Conservation (phyloP, 2,797 vertebrate species). For the Chelmon rostratus region DNA sequence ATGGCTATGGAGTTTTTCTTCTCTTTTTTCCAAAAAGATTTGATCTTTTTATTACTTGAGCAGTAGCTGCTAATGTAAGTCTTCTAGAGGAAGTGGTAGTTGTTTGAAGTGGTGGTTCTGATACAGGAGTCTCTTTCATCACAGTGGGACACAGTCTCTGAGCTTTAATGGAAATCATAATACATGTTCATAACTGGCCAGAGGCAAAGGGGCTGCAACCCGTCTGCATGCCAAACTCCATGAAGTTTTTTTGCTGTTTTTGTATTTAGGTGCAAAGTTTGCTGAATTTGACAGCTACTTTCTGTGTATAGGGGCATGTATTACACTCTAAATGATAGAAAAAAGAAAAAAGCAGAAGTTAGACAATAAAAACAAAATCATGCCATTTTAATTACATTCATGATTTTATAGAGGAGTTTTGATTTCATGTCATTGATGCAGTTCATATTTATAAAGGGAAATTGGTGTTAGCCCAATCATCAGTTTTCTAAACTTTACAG, state of each 20-base stretch:
- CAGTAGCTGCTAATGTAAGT: constrained; percentile 79
- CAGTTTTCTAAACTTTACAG: constrained; percentile 11
- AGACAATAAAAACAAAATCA: neutral
- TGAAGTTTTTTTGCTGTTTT: constrained; percentile 32
- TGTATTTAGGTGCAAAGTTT: constrained; percentile 39
- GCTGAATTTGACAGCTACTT: constrained; percentile 10
- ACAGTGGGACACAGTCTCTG: constrained; percentile 71
- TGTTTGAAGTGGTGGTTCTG: constrained; percentile 81
- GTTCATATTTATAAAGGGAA: neutral
- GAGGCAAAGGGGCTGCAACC: constrained; percentile 58
- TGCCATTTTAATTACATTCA: neutral
- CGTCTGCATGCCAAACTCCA: constrained; percentile 52
- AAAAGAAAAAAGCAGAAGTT: neutral
- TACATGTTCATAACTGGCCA: constrained; percentile 80
- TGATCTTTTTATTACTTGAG: constrained; percentile 81
- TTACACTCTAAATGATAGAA: neutral
- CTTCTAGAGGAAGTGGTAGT: constrained; percentile 76
- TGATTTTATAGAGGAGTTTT: neutral
- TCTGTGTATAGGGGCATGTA: neutral
- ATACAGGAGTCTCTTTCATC: constrained; percentile 84
- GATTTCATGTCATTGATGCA: neutral
- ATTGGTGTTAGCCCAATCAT: neutral
- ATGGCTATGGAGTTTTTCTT: constrained; percentile 39
- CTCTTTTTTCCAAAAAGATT: constrained; percentile 56
- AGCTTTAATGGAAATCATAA: constrained; percentile 87